A percentile compares a stretch with the other conserved stretches of the same genome.
phyloP scores from a whole-genome alignment of 2,113 vertebrate genomes.

The Leptobrachium leishanense region DNA sequence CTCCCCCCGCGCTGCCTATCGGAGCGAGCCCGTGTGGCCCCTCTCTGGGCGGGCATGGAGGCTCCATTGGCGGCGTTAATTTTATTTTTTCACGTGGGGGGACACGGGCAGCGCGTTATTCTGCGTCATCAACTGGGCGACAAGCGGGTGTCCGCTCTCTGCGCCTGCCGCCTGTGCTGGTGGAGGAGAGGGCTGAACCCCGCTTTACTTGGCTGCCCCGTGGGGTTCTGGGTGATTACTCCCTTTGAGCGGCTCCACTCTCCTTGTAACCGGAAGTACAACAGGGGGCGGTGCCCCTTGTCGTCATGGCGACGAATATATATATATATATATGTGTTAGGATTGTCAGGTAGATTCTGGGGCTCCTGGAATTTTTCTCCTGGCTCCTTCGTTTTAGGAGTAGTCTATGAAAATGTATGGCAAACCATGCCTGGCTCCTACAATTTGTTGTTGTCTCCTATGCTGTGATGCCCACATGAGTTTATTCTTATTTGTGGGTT shows the following conservation, averaged over 20 bases:
- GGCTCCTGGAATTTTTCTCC: too few relatives aligned
- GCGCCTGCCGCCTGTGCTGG: neutral
- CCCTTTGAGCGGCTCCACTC: neutral
- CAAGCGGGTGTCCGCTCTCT: neutral
- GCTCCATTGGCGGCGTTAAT: too few relatives aligned
- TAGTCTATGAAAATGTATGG: too few relatives aligned
- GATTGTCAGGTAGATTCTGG: too few relatives aligned
- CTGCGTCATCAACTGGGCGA: slow-evolving; percentile 1
- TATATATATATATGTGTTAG: neutral
- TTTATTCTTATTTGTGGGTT: too few relatives aligned
- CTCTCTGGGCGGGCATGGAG: neutral
- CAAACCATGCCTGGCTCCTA: too few relatives aligned
- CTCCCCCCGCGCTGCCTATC: neutral
- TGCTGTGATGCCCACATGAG: too few relatives aligned
- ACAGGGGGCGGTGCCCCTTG: neutral
- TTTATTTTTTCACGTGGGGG: neutral
- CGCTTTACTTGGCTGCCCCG: slow-evolving; percentile 25
- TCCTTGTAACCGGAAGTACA: neutral
- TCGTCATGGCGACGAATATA: neutral
- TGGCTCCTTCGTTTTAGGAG: too few relatives aligned
- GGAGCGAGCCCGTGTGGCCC: neutral
- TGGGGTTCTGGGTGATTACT: slow-evolving; percentile 42
- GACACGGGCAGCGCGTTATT: slow-evolving; percentile 14
- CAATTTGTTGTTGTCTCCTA: too few relatives aligned
- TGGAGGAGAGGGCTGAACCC: neutral